These are phyloP conservation scores for Ischnus inquisitorius DNA, from an alignment of 2,888 invertebrate species.

Conservation along the genomic window DNA sequence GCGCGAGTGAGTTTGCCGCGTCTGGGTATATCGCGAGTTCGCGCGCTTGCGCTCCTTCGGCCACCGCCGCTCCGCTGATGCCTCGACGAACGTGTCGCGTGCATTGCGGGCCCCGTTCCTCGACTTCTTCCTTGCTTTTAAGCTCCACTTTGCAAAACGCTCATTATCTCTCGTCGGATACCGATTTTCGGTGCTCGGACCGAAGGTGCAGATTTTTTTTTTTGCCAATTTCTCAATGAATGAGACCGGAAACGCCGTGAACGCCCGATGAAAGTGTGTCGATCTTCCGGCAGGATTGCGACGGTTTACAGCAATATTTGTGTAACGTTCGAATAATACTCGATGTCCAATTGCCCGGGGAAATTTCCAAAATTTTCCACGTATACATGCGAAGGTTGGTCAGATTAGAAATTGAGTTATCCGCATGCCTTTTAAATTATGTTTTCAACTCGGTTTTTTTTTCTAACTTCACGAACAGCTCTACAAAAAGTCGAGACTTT, in stretches of 20 bases:
- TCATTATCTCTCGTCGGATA: background rate
- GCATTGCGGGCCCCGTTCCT: conserved; percentile 74
- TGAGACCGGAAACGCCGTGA: background rate
- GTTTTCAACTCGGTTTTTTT: background rate
- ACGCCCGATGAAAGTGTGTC: background rate
- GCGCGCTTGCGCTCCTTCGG: conserved; percentile 82
- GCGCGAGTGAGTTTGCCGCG: conserved; percentile 85
- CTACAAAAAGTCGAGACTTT: background rate
- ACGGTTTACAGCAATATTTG: background rate
- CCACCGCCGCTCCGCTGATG: conserved; percentile 62
- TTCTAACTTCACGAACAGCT: background rate
- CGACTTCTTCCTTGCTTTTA: conserved; percentile 53
- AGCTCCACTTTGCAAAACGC: conserved; percentile 8
- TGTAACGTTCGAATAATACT: background rate
- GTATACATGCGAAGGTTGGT: background rate
- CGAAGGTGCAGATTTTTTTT: background rate
- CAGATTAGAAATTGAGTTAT: background rate
- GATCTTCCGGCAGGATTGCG: background rate
- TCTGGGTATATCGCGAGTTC: conserved; percentile 82
- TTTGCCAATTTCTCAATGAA: background rate
- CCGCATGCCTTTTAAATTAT: background rate
- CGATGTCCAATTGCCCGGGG: background rate
- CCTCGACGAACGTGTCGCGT: conserved; percentile 71
- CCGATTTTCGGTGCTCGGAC: background rate
- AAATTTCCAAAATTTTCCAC: background rate